These are phyloP conservation scores for Clamator glandarius DNA, from an alignment of 2,797 vertebrate genomes.

Conservation along the genomic window DNA sequence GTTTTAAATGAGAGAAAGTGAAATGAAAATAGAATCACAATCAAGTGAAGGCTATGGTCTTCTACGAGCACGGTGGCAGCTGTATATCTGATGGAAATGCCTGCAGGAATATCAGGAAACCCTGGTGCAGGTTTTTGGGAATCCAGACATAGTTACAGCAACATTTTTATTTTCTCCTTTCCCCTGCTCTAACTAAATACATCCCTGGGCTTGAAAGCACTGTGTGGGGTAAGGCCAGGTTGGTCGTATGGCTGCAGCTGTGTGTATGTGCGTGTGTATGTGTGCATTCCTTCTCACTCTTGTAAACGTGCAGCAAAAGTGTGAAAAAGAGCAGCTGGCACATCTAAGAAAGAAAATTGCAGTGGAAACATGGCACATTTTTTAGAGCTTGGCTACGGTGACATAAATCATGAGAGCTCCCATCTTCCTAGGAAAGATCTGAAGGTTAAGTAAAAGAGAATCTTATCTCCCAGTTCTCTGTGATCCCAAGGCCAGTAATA, in stretches of 20 bases:
- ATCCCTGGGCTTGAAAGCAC: constrained; percentile 38
- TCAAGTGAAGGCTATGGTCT: background rate
- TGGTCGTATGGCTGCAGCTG: constrained; percentile 56
- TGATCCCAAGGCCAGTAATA: background rate
- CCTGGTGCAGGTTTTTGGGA: constrained; percentile 71
- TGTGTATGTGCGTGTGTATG: constrained; percentile 42
- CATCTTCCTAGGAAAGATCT: background rate
- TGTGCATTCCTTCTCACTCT: constrained; percentile 64
- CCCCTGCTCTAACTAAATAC: constrained; percentile 28
- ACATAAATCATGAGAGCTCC: background rate
- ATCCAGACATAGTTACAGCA: constrained; percentile 65
- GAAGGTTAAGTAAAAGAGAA: background rate
- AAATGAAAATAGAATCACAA: background rate
- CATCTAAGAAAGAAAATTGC: constrained; percentile 64
- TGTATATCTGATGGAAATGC: constrained; percentile 68
- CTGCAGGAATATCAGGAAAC: constrained; percentile 64
- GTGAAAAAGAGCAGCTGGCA: constrained; percentile 72
- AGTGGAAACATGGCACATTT: constrained; percentile 30
- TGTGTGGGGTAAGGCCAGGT: constrained; percentile 44
- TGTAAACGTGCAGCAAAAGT: constrained; percentile 74
- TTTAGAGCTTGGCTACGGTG: constrained; percentile 15
- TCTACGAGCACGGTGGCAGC: constrained; percentile 43
- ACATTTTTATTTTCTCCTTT: background rate
- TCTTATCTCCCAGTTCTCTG: background rate
- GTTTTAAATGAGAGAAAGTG: constrained; percentile 9